These are phyloP conservation scores for Cygnus atratus DNA, from an alignment of 2,113 vertebrate species.

Conservation along the genomic window DNA sequence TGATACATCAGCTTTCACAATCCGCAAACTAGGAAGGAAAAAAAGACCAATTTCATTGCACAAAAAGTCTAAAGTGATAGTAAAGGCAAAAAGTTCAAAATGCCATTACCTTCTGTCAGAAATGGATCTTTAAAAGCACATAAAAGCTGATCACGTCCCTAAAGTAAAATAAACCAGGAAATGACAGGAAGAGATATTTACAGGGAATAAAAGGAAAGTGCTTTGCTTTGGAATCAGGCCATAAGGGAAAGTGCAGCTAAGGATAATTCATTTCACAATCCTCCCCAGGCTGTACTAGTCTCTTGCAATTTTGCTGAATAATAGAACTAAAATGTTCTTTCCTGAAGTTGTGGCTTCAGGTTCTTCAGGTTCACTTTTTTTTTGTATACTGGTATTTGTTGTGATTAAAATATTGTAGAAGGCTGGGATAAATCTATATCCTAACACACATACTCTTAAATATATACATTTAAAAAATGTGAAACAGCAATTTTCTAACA, in stretches of 20 bases:
- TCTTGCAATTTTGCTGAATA: constrained; percentile 43
- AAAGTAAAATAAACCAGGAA: constrained; percentile 47
- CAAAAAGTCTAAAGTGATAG: constrained; percentile 9
- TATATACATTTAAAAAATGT: not conserved
- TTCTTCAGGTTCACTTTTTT: constrained; percentile 28
- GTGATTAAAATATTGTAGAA: too few relatives aligned
- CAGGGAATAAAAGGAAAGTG: constrained; percentile 20
- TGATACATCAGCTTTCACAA: not conserved
- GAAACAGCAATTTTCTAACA: not conserved
- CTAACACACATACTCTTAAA: not conserved
- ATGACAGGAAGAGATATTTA: constrained; percentile 41
- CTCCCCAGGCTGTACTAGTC: constrained; percentile 29
- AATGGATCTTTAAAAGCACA: constrained; percentile 36
- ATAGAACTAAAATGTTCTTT: constrained; percentile 41
- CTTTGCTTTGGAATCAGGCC: constrained; percentile 43
- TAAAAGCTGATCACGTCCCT: constrained; percentile 32
- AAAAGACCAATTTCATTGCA: not conserved
- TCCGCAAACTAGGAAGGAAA: not conserved
- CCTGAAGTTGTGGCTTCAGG: not conserved
- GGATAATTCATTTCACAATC: constrained; percentile 42
- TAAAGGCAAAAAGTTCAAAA: not conserved
- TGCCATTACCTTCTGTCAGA: not conserved
- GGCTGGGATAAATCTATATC: too few relatives aligned
- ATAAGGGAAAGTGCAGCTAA: constrained; percentile 26
- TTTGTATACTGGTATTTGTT: not conserved